Base-by-base conservation (phyloP, 2,113 vertebrate genomes). In the Promerops cafer region DNA sequence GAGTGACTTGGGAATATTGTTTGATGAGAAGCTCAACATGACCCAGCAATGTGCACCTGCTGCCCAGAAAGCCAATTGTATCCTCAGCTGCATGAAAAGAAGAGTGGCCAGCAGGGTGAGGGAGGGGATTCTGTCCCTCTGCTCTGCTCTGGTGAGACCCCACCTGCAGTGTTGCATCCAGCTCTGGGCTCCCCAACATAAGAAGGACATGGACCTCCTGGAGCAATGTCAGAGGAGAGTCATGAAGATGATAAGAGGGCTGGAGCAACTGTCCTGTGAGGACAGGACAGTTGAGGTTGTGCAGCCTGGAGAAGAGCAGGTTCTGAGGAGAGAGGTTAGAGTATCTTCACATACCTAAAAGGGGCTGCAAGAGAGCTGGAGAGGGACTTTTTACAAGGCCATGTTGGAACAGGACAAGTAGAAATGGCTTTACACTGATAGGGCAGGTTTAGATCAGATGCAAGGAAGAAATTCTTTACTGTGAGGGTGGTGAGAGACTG, bases 101-200 rank as follows among this genome's bases (percentile, higher is more conserved):
- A 31, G 20, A 7, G 1, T 42, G n/a, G 2, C 3, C 45, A 42
- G 16, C 13, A 74, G 33, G 49, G 12, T 0, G 0, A 68, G 15
- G 12, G 47, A 72, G 37, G 19, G 0, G 42, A 74, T 63, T 66
- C 35, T 49, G 2, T 4, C 23, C 19, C 45, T 83, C 27, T 47
- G 6, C 52, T 65, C 24, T 16, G 11, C 59, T 74, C 28, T 69
- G 3, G 3, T 39, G 42, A 84, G 9, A 89, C 6, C 37, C 10
- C 21, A 53, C 18, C 37, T 40, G 22, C 0, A 39, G 39, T 8
- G 19, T 21, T 70, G 20, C 3, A 1, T n/a, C 16, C 66, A 64
- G 26, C 14, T 35, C 30, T 83, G 56, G 18, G 26, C 11, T 1
- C 24, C 10, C 5, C 18, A 80, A 0, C 7, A 13, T 0, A 53